phyloP scores from a whole-genome alignment of 1,140 invertebrate genomes.

The Halictus rubicundus region DNA sequence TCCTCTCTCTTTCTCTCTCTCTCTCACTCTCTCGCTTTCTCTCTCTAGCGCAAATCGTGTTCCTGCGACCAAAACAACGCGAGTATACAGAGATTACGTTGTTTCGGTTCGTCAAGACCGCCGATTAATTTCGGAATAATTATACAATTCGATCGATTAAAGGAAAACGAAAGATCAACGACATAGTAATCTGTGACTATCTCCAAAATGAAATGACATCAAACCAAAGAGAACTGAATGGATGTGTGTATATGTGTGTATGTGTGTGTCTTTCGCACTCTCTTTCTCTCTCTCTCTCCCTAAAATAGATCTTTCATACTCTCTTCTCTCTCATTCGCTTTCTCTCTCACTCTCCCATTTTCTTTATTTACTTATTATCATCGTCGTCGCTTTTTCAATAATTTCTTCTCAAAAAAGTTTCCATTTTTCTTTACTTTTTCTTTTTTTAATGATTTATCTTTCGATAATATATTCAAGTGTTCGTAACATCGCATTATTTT shows the following conservation, averaged over 20 bases:
- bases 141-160: background rate
- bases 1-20: slow-evolving; percentile 8
- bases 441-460: slow-evolving; percentile 46
- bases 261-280: background rate
- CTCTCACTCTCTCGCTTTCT: background rate
- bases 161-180: slow-evolving; percentile 10
- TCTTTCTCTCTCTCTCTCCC: slow-evolving; percentile 39
- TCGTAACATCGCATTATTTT: slow-evolving; percentile 70
- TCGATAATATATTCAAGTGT: slow-evolving; percentile 66
- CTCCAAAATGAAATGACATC: slow-evolving; percentile 20
- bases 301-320: slow-evolving; percentile 70
- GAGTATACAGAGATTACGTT: background rate
- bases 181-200: slow-evolving; percentile 15
- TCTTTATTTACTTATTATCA: slow-evolving; percentile 64
- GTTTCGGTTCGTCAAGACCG: slow-evolving; percentile 6
- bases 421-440: slow-evolving; percentile 26
- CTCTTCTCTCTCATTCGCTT: slow-evolving; percentile 44
- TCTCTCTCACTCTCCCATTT: slow-evolving; percentile 36
- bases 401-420: slow-evolving; percentile 58
- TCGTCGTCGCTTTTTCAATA: slow-evolving; percentile 55
- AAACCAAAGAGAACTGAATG: slow-evolving; percentile 59
- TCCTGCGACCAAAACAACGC: too few species aligned
- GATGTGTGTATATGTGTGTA: slow-evolving; percentile 65
- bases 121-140: slow-evolving; percentile 23
- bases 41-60: too few species aligned